phyloP scores from a whole-genome alignment of 2,113 vertebrate genomes.

The Brachyhypopomus occidentalis region DNA sequence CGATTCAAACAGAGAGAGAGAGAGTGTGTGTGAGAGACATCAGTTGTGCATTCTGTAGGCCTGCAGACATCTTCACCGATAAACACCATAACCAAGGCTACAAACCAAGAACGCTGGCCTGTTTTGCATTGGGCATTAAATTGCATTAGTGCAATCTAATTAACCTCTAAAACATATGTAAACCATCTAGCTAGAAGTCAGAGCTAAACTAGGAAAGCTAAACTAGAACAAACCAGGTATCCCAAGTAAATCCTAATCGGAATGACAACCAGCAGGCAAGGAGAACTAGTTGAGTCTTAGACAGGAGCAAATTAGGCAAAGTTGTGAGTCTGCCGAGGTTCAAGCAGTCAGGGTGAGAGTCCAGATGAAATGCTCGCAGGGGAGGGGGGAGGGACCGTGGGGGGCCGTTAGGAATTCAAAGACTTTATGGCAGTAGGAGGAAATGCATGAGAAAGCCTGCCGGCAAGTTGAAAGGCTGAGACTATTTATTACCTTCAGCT shows the following conservation, averaged over 20 bases:
- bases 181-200: no score
- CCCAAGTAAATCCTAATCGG: neutral
- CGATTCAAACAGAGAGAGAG: no score
- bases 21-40: no score
- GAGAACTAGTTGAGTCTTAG: neutral
- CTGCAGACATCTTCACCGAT: no score
- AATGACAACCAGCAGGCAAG: neutral
- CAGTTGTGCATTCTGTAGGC: no score
- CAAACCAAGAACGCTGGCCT: no score
- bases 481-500: constrained; percentile 53
- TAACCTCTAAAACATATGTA: no score
- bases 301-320: constrained; percentile 1
- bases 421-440: constrained; percentile 58
- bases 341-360: neutral
- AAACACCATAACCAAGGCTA: no score
- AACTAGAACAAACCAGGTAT: no score
- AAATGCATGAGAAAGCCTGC: constrained; percentile 61
- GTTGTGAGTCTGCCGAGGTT: constrained; percentile 2
- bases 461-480: constrained; percentile 55
- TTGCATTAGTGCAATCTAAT: no score
- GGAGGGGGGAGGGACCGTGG: constrained; percentile 22
- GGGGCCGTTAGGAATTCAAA: constrained; percentile 58
- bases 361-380: constrained; percentile 19
- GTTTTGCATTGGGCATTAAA: no score
- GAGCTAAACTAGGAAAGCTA: no score